Conservation (phyloP, 1,140 invertebrate species). For the Anadara kagoshimensis region DNA sequence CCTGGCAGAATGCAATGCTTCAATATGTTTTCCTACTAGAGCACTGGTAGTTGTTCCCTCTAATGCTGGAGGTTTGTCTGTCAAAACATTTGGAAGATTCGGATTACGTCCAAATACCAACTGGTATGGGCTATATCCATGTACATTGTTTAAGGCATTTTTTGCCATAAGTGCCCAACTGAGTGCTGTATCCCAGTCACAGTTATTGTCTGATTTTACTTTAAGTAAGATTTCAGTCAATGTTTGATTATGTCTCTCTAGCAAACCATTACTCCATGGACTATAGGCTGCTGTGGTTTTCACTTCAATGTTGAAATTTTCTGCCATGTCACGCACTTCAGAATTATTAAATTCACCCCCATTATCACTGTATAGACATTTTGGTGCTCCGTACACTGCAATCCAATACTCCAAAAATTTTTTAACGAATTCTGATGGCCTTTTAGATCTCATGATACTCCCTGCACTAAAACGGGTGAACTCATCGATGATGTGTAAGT, state of each 20-base stretch:
- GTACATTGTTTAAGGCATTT: slow-evolving; percentile 3
- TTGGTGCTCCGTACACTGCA: background rate
- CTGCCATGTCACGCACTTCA: background rate
- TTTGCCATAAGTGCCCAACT: slow-evolving; percentile 8
- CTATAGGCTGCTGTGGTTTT: background rate
- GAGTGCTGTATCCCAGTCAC: background rate
- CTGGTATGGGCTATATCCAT: slow-evolving; percentile 17
- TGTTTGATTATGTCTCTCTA: background rate
- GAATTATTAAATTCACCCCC: slow-evolving; percentile 5
- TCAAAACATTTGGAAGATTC: slow-evolving; percentile 6
- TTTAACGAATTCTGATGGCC: background rate
- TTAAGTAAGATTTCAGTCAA: background rate
- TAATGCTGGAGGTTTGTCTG: background rate
- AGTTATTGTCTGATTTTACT: background rate
- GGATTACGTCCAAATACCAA: slow-evolving; percentile 11
- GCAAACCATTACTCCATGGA: background rate
- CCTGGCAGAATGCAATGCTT: slow-evolving; percentile 23
- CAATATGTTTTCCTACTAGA: background rate
- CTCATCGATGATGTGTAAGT: background rate
- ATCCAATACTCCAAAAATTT: slow-evolving; percentile 3
- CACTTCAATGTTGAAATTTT: slow-evolving; percentile 7
- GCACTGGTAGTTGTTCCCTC: background rate
- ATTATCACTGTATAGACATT: background rate
- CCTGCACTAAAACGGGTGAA: too few species aligned
- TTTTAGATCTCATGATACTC: background rate